These are phyloP conservation scores for Pomatorhinus ruficollis DNA, from an alignment of 2,113 vertebrate species.

Conservation along the genomic window DNA sequence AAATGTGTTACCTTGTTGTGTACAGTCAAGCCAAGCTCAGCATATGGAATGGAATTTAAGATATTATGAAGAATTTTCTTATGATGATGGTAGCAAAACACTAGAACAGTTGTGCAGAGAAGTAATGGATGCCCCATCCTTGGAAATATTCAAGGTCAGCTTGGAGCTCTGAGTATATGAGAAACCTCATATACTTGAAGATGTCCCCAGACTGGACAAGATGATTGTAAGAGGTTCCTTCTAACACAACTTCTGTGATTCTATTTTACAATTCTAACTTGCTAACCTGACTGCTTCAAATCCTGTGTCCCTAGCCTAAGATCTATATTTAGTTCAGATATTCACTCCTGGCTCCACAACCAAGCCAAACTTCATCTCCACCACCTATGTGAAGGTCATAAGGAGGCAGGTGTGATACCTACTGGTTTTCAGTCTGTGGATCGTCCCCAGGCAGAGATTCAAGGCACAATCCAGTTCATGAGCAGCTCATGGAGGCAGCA, in stretches of 20 bases:
- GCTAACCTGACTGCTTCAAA: not conserved
- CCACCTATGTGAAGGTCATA: not conserved
- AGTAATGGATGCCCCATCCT: not conserved
- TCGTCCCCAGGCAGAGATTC: not conserved
- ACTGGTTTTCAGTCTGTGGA: not conserved
- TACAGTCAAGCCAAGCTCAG: not conserved
- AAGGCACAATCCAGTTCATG: not conserved
- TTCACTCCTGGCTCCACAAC: not conserved
- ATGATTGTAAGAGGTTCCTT: not conserved
- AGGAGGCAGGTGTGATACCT: not conserved
- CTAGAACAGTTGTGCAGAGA: not conserved
- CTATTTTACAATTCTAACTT: not conserved
- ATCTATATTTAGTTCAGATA: not conserved
- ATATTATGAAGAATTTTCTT: not conserved
- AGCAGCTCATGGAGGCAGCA: not conserved
- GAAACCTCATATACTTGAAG: not conserved
- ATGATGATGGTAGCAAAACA: accelerated
- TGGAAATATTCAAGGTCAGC: not conserved
- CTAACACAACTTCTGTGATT: not conserved
- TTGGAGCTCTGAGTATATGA: not conserved
- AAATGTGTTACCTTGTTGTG: not conserved
- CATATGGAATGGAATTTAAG: not conserved
- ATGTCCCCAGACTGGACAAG: not conserved
- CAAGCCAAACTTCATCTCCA: not conserved
- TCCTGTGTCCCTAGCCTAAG: not conserved